Base-by-base conservation (phyloP, 2,113 vertebrate genomes). In the Antennarius striatus region DNA sequence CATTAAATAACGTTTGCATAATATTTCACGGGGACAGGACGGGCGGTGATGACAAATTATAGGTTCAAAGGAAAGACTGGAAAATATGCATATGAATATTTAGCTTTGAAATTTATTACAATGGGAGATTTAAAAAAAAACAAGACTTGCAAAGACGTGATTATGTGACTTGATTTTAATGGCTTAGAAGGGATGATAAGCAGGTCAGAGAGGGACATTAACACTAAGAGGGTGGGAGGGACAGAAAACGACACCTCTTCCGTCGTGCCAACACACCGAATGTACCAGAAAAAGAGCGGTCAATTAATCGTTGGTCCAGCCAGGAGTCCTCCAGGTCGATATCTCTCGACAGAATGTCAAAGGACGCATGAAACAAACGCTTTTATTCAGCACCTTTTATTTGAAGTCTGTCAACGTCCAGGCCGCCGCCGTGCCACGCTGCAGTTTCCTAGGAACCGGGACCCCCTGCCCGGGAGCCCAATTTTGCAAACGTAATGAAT, bases 361-460 rank as follows among this genome's bases (percentile, higher is more conserved):
- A 45, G 10, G 11, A 60, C 6, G n/a, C 40, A 46, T 53, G 28
- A 22, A 50, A 62, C 45, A 73, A 78, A 73, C 56, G 10, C 6
- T 48, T 49, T 63, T 32, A 77, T 50, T 65, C 16, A 10, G 1
- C 0, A 7, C 29, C n/a, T 51, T 64, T 48, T 68, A 36, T 36
- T 15, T 29, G 61, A 63, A 52, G 60, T 66, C 59, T 65, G 71
- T 46, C 69, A 74, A 55, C n/a, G 0, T 66, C 46, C 53, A 30
- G 68, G 63, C n/a, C 45, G 52, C 59, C 43, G 59, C 56, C 70
- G 67, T 3, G 54, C 6, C 53, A n/a, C 13, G 62, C 29, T 62
- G 45, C 53, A 68, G 61, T 75, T 83, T 73, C 80, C 49, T 65
- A 61, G 78, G 56, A 76, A 70, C 58, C 9, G 11, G 58, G 63